Evolutionary conservation across 2,113 vertebrate species (phyloP).

Genomic region (Pica pica): DNA sequence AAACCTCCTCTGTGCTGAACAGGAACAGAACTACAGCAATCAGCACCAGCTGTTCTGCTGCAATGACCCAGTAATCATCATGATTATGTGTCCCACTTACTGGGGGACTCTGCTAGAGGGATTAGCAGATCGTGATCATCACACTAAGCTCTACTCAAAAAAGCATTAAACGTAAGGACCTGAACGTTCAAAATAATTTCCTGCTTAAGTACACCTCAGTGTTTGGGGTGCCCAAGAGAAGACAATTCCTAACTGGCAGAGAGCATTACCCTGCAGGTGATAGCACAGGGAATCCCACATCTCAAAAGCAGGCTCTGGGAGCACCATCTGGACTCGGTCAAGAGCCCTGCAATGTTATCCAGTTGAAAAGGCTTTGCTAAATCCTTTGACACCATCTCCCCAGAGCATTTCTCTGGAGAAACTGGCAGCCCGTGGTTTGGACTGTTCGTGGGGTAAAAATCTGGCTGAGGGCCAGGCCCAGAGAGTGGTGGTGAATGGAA

Average conservation of each 20-base stretch:
- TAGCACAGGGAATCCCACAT: neutral
- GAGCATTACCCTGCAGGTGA: neutral
- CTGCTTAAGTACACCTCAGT: neutral
- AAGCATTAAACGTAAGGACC: neutral
- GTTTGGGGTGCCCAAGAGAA: neutral
- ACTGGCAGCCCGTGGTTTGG: neutral
- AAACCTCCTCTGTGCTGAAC: neutral
- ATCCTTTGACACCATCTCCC: neutral
- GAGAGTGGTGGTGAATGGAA: neutral
- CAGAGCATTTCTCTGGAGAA: neutral
- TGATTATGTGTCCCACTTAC: conserved; percentile 42
- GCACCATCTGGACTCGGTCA: neutral
- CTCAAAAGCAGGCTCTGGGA: neutral
- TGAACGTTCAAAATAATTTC: neutral
- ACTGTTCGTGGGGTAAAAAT: fast-evolving
- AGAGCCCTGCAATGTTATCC: neutral
- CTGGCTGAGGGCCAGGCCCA: neutral
- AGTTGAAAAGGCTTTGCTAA: neutral
- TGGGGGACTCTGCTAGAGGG: neutral
- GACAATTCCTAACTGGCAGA: neutral
- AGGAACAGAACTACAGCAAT: neutral
- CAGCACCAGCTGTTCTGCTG: neutral
- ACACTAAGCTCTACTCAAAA: conserved; percentile 24
- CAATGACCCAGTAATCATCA: conserved; percentile 20
- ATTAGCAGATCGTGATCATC: neutral